These are phyloP conservation scores for Heliconius sara DNA, from an alignment of 2,888 invertebrate species.

Conservation along the genomic window DNA sequence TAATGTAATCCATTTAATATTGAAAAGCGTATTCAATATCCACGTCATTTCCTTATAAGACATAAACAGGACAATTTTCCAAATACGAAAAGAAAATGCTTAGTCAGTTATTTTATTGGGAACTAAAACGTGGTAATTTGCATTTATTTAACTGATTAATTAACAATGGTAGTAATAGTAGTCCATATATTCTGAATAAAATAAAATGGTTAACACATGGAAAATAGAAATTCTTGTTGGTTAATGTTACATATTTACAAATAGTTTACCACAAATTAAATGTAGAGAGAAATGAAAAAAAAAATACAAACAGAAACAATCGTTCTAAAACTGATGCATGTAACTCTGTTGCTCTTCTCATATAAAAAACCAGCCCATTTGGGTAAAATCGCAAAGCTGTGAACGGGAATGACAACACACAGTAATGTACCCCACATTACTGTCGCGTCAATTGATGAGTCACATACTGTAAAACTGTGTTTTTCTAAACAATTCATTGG, in stretches of 20 bases:
- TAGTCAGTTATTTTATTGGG: conserved; percentile 39
- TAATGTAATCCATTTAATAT: conserved; percentile 24
- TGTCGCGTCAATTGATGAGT: not conserved
- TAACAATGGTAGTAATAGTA: not conserved
- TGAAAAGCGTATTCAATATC: conserved; percentile 27
- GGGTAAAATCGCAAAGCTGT: not conserved
- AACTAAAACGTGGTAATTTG: not conserved
- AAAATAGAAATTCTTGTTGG: too few species aligned
- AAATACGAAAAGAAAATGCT: conserved; percentile 47
- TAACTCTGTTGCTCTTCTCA: too few species aligned
- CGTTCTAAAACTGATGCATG: too few species aligned
- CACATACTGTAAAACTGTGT: not conserved
- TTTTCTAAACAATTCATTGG: not conserved
- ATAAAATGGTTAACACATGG: too few species aligned
- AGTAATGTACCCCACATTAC: not conserved
- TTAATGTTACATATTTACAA: too few species aligned
- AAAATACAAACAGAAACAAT: too few species aligned
- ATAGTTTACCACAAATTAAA: too few species aligned
- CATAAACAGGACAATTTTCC: conserved; percentile 33
- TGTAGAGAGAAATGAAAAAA: too few species aligned
- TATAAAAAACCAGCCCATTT: not conserved
- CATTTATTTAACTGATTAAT: not conserved
- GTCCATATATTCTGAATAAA: too few species aligned
- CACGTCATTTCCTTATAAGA: conserved; percentile 42
- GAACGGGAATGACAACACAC: not conserved